Evolutionary conservation across 2,888 invertebrate species (phyloP).

Genomic region (Chromoteleia sp.): DNA sequence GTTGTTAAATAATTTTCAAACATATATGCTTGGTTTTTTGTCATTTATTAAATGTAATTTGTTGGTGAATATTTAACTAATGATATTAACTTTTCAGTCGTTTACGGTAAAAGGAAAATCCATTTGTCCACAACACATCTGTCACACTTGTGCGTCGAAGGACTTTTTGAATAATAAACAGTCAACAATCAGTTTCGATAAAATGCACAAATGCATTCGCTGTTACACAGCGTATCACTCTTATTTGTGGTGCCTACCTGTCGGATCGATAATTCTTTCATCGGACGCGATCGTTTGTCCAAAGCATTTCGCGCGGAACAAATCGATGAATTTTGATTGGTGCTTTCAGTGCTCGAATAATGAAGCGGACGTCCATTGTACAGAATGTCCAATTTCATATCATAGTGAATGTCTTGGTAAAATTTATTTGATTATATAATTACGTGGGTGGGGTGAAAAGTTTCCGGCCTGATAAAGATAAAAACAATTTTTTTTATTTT

Average conservation of each 20-base stretch:
- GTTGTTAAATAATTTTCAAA: constrained; percentile 38
- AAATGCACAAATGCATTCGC: constrained; percentile 48
- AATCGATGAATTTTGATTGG: constrained; percentile 43
- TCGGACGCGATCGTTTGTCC: constrained; percentile 52
- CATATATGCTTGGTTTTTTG: constrained; percentile 18
- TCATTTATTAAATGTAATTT: not conserved
- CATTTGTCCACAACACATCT: constrained; percentile 60
- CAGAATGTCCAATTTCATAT: constrained; percentile 53
- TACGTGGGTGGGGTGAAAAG: too few relatives aligned
- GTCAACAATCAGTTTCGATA: constrained; percentile 9
- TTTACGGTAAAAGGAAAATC: constrained; percentile 14
- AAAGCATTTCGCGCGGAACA: constrained; percentile 34
- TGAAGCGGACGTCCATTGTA: constrained; percentile 34
- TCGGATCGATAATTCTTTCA: constrained; percentile 51
- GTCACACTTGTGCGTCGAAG: constrained; percentile 55
- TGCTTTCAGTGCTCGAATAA: constrained; percentile 53
- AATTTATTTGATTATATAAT: not conserved
- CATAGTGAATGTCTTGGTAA: constrained; percentile 58
- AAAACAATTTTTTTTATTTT: not conserved
- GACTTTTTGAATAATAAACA: constrained; percentile 5
- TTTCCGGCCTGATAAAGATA: too few relatives aligned
- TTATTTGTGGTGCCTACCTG: constrained; percentile 50
- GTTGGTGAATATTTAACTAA: not conserved
- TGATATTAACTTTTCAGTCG: constrained; percentile 29
- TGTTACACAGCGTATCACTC: constrained; percentile 61